A percentile compares a stretch with the other conserved stretches of the same genome.
Conservation (phyloP, 2,888 invertebrate species). For the Rhagophthalmus giganteus region DNA sequence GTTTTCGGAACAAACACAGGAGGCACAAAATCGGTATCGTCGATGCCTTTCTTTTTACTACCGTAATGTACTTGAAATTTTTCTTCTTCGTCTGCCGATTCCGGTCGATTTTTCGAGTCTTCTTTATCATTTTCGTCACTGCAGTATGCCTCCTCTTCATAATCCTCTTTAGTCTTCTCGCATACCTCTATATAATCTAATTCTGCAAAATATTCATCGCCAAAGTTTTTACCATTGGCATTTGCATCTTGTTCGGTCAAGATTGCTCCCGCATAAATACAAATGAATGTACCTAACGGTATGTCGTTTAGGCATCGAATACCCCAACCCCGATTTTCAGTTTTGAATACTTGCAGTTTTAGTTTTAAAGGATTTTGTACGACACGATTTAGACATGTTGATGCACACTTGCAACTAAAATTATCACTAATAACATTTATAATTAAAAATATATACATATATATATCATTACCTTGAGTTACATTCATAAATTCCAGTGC, state of each 20-base stretch:
- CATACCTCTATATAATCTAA: constrained; percentile 95
- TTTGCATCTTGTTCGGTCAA: constrained; percentile 89
- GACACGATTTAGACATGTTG: constrained; percentile 88
- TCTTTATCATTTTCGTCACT: constrained; percentile 47
- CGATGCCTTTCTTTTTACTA: constrained; percentile 52
- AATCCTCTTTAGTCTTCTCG: constrained; percentile 57
- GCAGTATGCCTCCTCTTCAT: constrained; percentile 50
- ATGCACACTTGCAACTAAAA: constrained; percentile 79
- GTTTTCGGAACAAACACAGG: constrained; percentile 12
- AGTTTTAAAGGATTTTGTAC: constrained; percentile 89
- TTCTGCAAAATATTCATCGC: constrained; percentile 96
- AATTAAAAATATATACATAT: no score
- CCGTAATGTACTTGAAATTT: constrained; percentile 49
- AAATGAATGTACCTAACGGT: constrained; percentile 92
- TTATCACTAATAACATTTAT: no score
- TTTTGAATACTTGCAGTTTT: constrained; percentile 93
- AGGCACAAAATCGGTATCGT: constrained; percentile 34
- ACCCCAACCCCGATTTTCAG: constrained; percentile 94
- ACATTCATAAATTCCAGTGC: constrained; percentile 95
- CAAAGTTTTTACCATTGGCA: constrained; percentile 83
- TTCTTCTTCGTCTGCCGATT: constrained; percentile 39
- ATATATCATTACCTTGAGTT: constrained; percentile 81
- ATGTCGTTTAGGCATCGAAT: constrained; percentile 93
- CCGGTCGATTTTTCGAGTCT: constrained; percentile 37
- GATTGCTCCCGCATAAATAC: constrained; percentile 92